These are phyloP conservation scores for Lithobius niger DNA, from an alignment of 1,140 invertebrate genomes.

Conservation along the genomic window DNA sequence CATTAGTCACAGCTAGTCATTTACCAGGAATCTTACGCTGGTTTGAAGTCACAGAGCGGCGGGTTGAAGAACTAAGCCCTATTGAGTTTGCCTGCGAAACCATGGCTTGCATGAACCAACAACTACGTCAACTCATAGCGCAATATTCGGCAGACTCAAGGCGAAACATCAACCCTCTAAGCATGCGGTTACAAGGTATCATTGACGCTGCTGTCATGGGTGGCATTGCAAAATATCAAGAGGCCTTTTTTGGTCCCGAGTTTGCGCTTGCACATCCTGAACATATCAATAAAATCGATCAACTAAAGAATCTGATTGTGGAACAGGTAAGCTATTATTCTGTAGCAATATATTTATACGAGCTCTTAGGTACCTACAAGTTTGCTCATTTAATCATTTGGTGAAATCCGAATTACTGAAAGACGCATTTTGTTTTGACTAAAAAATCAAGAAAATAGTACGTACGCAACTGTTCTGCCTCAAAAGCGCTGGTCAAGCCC, in stretches of 20 bases:
- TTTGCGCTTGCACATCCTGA: slow-evolving; percentile 57
- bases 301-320: slow-evolving; percentile 55
- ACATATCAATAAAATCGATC: slow-evolving; percentile 54
- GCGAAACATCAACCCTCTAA: slow-evolving; percentile 75
- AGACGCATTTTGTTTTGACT: too few species aligned
- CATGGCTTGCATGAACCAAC: slow-evolving; percentile 72
- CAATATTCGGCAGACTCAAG: slow-evolving; percentile 63
- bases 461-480: too few species aligned
- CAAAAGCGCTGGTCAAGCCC: too few species aligned
- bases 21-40: slow-evolving; percentile 87
- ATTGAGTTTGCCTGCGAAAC: slow-evolving; percentile 89
- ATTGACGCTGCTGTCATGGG: slow-evolving; percentile 92
- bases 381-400: too few species aligned
- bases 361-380: too few species aligned
- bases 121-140: slow-evolving; percentile 57
- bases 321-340: slow-evolving; percentile 44
- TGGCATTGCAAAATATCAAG: slow-evolving; percentile 87
- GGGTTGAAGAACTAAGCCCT: slow-evolving; percentile 70
- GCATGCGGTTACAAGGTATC: slow-evolving; percentile 75
- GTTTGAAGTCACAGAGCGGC: slow-evolving; percentile 75
- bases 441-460: too few species aligned
- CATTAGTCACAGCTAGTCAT: slow-evolving; percentile 59
- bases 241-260: slow-evolving; percentile 75
- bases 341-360: background rate
- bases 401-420: too few species aligned